Conservation (phyloP, 1,140 invertebrate species). For the Zophobas morio region DNA sequence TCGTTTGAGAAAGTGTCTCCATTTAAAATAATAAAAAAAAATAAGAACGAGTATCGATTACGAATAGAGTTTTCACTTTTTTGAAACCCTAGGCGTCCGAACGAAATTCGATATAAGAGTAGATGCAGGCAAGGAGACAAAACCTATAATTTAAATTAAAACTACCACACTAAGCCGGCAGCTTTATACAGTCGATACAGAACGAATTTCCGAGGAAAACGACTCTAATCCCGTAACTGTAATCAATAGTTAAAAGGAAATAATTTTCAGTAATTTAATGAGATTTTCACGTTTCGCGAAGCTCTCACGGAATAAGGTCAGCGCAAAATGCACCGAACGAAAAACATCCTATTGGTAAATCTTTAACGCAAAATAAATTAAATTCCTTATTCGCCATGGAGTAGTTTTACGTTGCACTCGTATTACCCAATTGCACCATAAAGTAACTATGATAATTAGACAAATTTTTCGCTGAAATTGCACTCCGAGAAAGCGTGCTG, state of each 20-base stretch:
- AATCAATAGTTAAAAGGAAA: conserved; percentile 50
- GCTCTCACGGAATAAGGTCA: conserved; percentile 38
- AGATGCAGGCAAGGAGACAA: conserved; percentile 16
- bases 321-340: conserved; percentile 21
- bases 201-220: conserved; percentile 39
- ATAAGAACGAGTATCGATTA: too few relatives aligned
- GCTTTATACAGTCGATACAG: conserved; percentile 36
- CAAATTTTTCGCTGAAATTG: conserved; percentile 44
- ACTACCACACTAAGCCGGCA: conserved; percentile 22
- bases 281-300: conserved; percentile 41
- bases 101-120: background rate
- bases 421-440: background rate
- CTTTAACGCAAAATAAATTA: conserved; percentile 16
- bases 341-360: background rate
- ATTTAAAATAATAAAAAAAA: too few relatives aligned
- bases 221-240: conserved; percentile 37
- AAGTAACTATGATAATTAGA: conserved; percentile 31
- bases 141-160: conserved; percentile 49
- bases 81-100: background rate
- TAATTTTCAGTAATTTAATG: conserved; percentile 50
- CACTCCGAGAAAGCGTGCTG: conserved; percentile 43
- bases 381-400: conserved; percentile 6
- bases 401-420: background rate
- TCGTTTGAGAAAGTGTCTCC: too few relatives aligned
- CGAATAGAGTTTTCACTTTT: background rate